Evolutionary conservation across 1,140 invertebrate genomes (phyloP), one percentile per base, ranked within the genome.

Genomic region (Mercenaria mercenaria): DNA sequence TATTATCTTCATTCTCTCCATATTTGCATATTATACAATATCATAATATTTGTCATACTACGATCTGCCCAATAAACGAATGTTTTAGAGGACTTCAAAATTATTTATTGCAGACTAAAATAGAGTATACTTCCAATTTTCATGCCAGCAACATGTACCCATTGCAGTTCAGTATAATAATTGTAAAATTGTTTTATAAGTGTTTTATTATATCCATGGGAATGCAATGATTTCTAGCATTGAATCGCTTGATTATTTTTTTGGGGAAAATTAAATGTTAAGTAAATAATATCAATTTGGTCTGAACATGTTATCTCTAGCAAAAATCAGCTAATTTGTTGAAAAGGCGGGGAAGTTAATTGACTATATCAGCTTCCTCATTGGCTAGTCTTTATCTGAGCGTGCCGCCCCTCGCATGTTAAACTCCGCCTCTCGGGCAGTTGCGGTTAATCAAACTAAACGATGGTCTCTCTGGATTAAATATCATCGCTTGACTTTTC

Each of bases 401-500:
- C n/a, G 43, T 1, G 18, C 8, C 59, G 34, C 61, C 82, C 47
- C 20, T 34, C 20, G 43, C 41, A n/a, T 50, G 26, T 69, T 29
- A 56, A 43, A 76, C 64, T 59, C 64, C 83, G 26, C 83, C 83
- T 67, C 32, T 26, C 0, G 29, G 26, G 76, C 6, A 37, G 41
- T 34, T 79, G 76, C 76, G 76, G 69, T 76, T 72, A 72, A 85
- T 85, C 29, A 72, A 80, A 76, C 83, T 50, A 56, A 85, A 85
- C 67, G 50, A 72, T 34, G 50, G 76, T 37, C 50, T 52, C 32
- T 37, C 29, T 32, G 47, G 76, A 79, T 79, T 79, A 37, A 67
- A 82, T 82, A 82, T 67, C 61, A 88, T 47, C 61, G 43, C 76
- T 88, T 88, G 86, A 88, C 86, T 88, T 80, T 88, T 88, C 86